Evolutionary conservation across 2,888 invertebrate genomes (phyloP), one percentile per base, ranked within the genome.

Genomic region (Alsophila aescularia): DNA sequence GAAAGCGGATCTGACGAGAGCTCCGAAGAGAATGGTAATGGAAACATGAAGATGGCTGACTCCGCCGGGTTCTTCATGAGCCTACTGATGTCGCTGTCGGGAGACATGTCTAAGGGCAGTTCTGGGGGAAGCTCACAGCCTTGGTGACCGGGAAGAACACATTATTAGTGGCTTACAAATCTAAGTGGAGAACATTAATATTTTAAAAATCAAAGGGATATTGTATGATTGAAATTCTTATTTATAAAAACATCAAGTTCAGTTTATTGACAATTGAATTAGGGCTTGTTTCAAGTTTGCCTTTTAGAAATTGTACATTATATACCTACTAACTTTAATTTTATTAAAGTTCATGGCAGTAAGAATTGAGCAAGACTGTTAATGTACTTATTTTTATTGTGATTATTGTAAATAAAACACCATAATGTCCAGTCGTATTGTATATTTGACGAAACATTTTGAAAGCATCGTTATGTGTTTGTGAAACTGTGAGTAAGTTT

Each of bases 61-160:
- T 90, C 90, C 0, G 76, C 77, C 0, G 87, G 87, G 21, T 91
- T 91, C 67, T 60, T 89, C 32, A 44, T 66, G 3, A 89, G 89
- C 58, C 70, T 90, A 6, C 58, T 91, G 0, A 83, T 83, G 80
- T 77, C 77, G 0, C 64, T 90, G 0, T 77, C 87, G 0, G 91
- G 90, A 55, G 87, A 90, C 37, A 90, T 90, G 90, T 89, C 89
- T 0, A 88, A 88, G 58, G 75, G 79, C 10, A 89, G 88, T 58
- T 88, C 87, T 0, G 75, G 72, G 0, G 78, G 84, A 35, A 79
- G 81, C 58, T 75, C 78, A 0, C 66, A 71, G 0, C 69, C 73
- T 13, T 81, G 72, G 75, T 64, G 72, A 67, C 40, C 35, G 21
- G 41, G 52, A 44, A 24, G 2, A 27, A 27, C 10, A n/a, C n/a